These are phyloP conservation scores for Bradysia coprophila DNA, from an alignment of 1,140 invertebrate species.

Conservation along the genomic window DNA sequence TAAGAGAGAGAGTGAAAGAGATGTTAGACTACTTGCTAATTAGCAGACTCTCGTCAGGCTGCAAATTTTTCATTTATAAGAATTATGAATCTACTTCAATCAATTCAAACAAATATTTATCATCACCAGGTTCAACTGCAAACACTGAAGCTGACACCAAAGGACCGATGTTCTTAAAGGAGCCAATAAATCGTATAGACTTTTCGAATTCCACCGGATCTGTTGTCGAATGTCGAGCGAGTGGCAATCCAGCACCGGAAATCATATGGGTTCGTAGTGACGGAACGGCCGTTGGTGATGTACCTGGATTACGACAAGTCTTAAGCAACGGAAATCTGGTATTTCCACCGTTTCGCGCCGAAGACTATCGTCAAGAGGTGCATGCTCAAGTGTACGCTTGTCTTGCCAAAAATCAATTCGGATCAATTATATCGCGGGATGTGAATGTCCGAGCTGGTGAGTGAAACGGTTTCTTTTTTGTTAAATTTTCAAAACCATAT, in stretches of 20 bases:
- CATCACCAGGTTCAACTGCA: conserved; percentile 9
- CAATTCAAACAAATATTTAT: too few species aligned
- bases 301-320: conserved; percentile 72
- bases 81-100: too few species aligned
- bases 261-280: conserved; percentile 83
- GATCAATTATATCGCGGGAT: conserved; percentile 76
- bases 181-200: conserved; percentile 77
- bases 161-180: conserved; percentile 80
- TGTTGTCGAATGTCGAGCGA: conserved; percentile 78
- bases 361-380: conserved; percentile 82
- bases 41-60: too few species aligned
- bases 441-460: conserved; percentile 88
- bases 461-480: conserved; percentile 11
- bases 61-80: too few species aligned
- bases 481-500: background rate
- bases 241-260: conserved; percentile 75
- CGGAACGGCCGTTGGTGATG: conserved; percentile 72
- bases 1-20: too few species aligned
- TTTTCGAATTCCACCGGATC: conserved; percentile 90
- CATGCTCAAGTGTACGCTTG: conserved; percentile 89
- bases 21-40: too few species aligned
- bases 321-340: conserved; percentile 81
- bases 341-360: conserved; percentile 81
- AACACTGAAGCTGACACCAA: conserved; percentile 22
- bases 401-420: conserved; percentile 70